Evolutionary conservation across 2,797 vertebrate species (phyloP), one percentile per base, ranked within the genome.

Genomic region (Ciconia nigra): DNA sequence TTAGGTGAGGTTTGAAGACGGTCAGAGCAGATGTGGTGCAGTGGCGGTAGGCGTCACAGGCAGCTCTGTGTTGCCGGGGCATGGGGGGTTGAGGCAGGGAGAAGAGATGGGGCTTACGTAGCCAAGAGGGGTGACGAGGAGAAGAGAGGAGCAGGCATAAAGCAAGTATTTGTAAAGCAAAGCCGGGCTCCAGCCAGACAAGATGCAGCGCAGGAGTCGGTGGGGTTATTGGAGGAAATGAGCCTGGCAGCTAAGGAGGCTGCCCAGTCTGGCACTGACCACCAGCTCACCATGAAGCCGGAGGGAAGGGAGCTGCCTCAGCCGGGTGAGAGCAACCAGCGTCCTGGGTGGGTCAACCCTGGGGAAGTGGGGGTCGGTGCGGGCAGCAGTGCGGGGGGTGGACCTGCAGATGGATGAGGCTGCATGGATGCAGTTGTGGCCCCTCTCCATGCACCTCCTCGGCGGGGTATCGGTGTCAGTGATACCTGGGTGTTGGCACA

Each of bases 51-150:
- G 65, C 13, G 2, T 18, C 1, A 4, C 31, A 7, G 28, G 39
- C 74, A 62, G 26, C 17, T 39, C 29, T 0, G 0, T 28, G 44
- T 74, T 5, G 4, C 35, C 2, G 2, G 13, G 7, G 65, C 42
- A 4, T 3, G 2, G 25, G 14, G 21, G 6, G 4, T 3, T 7
- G 17, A 72, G 54, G 51, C 47, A 76, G 55, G 77, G 46, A 52
- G 22, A 37, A 13, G 42, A 74, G 25, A 69, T 7, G 14, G 1
- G 3, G 37, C 11, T 74, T 63, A 52, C 0, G 0, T 2, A 3
- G 57, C 42, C 39, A 26, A 26, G 47, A 85, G 18, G 26, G 16
- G 51, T 62, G 81, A 58, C 42, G 13, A 62, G 12, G 24, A 5
- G 4, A 65, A 76, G 57, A 63, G 63, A 63, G 18, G 47, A 59